Conservation (phyloP, 2,888 invertebrate species). For the Chrysodeixis includens region DNA sequence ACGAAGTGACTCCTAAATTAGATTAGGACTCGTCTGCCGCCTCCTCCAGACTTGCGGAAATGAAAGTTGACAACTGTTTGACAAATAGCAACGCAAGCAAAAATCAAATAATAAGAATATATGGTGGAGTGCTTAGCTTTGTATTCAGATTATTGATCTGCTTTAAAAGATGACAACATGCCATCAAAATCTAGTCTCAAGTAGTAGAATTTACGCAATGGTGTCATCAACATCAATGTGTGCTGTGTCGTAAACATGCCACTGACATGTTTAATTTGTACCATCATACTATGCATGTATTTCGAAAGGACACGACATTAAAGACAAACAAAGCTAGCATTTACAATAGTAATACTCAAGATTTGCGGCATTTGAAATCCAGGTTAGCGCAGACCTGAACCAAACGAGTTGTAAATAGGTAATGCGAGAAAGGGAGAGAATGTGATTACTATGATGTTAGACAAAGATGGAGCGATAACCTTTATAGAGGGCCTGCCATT, state of each 20-base stretch:
- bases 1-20: constrained; percentile 35
- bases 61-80: constrained; percentile 15
- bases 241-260: neutral
- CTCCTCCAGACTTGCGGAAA: constrained; percentile 18
- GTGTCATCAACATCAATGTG: neutral
- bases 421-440: constrained; percentile 22
- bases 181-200: neutral
- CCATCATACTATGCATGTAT: too few relatives aligned
- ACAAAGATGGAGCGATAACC: constrained; percentile 24
- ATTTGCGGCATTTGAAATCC: constrained; percentile 40
- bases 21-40: constrained; percentile 33
- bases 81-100: neutral
- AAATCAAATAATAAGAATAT: constrained; percentile 4
- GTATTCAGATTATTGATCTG: neutral
- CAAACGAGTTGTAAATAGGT: constrained; percentile 26
- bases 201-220: neutral
- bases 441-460: constrained; percentile 12
- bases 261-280: constrained; percentile 2
- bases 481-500: constrained; percentile 38
- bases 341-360: constrained; percentile 16
- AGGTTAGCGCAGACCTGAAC: constrained; percentile 23
- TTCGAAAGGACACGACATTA: neutral
- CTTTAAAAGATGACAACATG: neutral
- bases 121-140: neutral
- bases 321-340: constrained; percentile 10